Evolutionary conservation across 2,888 invertebrate species (phyloP).

Genomic region (Cylindroiulus punctatus): DNA sequence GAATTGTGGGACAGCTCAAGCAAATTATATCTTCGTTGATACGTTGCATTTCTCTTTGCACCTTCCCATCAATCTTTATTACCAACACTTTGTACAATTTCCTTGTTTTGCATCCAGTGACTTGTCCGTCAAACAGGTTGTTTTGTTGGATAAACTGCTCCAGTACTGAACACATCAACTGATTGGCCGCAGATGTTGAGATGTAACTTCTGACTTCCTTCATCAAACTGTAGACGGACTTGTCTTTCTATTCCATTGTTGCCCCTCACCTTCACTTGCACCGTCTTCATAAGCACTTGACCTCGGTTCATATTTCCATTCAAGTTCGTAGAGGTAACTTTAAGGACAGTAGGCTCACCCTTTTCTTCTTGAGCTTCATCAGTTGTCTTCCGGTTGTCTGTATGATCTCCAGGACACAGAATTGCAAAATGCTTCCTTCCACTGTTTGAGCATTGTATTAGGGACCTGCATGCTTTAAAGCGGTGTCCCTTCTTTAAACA

Average conservation of each 20-base stretch:
- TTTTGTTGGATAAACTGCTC: constrained; percentile 21
- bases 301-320: not conserved
- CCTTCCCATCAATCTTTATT: not conserved
- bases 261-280: not conserved
- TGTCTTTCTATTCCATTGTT: not conserved
- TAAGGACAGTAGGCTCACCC: too few relatives aligned
- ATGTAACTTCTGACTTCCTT: constrained; percentile 11
- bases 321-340: not conserved
- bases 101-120: not conserved
- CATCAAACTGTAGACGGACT: not conserved
- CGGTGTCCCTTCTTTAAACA: not conserved
- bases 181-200: not conserved
- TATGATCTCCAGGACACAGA: not conserved
- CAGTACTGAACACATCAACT: not conserved
- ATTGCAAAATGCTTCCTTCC: not conserved
- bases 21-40: not conserved
- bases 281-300: not conserved
- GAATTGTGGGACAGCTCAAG: not conserved
- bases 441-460: not conserved
- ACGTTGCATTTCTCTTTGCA: not conserved
- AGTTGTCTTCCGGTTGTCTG: too few relatives aligned
- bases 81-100: not conserved
- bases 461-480: not conserved
- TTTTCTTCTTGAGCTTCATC: not conserved
- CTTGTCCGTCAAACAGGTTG: not conserved